Base-by-base conservation (phyloP, 2,888 invertebrate species). In the Melieria crassipennis region DNA sequence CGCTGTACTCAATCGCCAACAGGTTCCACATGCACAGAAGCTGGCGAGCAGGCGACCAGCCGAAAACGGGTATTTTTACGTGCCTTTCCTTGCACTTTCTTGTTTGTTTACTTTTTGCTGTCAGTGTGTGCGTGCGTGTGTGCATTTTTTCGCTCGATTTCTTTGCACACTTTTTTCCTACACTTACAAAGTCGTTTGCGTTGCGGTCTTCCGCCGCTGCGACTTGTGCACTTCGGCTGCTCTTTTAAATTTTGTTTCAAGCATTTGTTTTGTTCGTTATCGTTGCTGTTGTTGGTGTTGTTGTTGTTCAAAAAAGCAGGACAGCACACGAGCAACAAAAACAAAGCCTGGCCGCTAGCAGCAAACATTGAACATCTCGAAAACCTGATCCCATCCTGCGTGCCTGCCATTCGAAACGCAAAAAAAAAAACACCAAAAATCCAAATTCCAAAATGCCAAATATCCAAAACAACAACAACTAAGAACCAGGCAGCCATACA, bases 41-140 rank as follows among this genome's bases (percentile, higher is more conserved):
- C 50, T 30, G n/a, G 58, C 42, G 43, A n/a, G 11, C 58, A 45
- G 60, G 13, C 61, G 16, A 63, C 65, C 58, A 58, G 60, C 16
- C 64, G 57, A 64, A 70, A 70, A 70, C 70, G 58, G 58, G 70
- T 70, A 65, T 70, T 65, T 70, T 70, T 64, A 52, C 64, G 52
- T 70, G 42, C 58, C 63, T 65, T 65, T 64, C 70, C 64, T 65
- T 65, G 71, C 71, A 71, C 71, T 71, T 71, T 71, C 71, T 71
- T 71, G 71, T 71, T 66, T 71, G 66, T 71, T 71, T 71, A 71
- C 71, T 71, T 71, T 56, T 70, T 43, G 58, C 47, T 43, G 9
- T 47, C 10, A 13, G 11, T 11, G 30, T 42, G 46, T 9, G 30
- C 30, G 30, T 30, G 30, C 30, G 2, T 30, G 30, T 30, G 30